Conservation (phyloP, 1,140 invertebrate species). For the Neodiprion lecontei region DNA sequence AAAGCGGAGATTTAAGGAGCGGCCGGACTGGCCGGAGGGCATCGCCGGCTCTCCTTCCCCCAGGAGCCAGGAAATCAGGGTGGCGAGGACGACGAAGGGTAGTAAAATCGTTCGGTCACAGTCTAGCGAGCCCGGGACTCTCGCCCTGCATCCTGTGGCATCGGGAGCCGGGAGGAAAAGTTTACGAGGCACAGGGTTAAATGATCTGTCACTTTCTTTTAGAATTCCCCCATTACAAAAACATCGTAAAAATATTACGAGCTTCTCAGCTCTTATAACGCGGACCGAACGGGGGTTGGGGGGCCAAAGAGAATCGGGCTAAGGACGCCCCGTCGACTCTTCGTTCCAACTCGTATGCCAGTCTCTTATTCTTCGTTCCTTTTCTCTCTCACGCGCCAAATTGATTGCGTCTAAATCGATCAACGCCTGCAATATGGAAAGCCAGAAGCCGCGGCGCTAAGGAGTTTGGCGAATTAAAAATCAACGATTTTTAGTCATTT, state of each 20-base stretch:
- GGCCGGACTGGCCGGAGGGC: too few species aligned
- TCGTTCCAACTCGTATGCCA: background rate
- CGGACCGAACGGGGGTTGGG: too few species aligned
- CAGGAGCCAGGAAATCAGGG: too few species aligned
- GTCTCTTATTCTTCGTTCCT: background rate
- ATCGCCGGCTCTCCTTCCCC: too few species aligned
- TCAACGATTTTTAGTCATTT: too few species aligned
- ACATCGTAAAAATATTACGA: conserved; percentile 34
- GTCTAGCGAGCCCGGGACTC: conserved; percentile 36
- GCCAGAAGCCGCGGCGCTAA: too few species aligned
- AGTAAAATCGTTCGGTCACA: conserved; percentile 40
- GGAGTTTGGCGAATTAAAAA: too few species aligned
- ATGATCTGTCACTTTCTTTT: conserved; percentile 51
- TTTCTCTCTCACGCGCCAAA: too few species aligned
- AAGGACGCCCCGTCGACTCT: background rate
- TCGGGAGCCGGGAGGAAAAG: conserved; percentile 19
- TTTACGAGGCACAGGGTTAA: conserved; percentile 49
- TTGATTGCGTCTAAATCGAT: too few species aligned
- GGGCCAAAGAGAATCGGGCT: too few species aligned
- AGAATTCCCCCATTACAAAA: conserved; percentile 27
- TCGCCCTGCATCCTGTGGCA: conserved; percentile 9
- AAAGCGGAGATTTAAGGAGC: too few species aligned
- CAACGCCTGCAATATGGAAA: too few species aligned
- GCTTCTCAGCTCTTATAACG: background rate
- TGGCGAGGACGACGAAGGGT: conserved; percentile 12